Evolutionary conservation across 2,888 invertebrate genomes (phyloP).

Genomic region (Timema cristinae): DNA sequence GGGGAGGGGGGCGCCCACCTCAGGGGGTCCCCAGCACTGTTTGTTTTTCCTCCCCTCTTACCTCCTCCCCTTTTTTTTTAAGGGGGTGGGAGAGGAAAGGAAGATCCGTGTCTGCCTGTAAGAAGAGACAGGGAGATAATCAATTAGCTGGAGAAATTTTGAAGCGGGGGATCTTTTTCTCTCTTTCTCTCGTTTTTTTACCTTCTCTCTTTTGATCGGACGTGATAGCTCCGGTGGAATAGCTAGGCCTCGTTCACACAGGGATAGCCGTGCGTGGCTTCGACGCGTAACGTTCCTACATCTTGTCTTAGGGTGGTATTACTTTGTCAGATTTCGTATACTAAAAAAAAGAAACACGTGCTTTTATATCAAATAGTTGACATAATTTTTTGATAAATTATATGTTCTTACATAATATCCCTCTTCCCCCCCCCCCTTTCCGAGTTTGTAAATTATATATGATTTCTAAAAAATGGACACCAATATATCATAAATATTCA

Average conservation of each 20-base stretch:
- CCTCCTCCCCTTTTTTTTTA: conserved; percentile 2
- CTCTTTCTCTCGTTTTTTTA: neutral
- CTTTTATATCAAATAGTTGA: too few relatives aligned
- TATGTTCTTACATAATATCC: too few relatives aligned
- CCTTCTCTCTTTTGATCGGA: neutral
- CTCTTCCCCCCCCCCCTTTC: too few relatives aligned
- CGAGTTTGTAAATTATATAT: too few relatives aligned
- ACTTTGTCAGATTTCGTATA: too few relatives aligned
- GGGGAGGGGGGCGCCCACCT: conserved; percentile 26
- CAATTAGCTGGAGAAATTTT: conserved; percentile 12
- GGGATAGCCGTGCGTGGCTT: neutral
- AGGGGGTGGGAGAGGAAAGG: neutral
- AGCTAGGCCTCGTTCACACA: neutral
- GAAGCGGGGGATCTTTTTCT: neutral
- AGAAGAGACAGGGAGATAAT: conserved; percentile 10
- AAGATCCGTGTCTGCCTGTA: conserved; percentile 7
- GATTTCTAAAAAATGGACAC: too few relatives aligned
- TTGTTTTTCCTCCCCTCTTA: conserved; percentile 30
- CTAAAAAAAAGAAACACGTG: too few relatives aligned
- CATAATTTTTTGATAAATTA: too few relatives aligned
- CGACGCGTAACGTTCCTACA: too few relatives aligned
- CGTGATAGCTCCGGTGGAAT: neutral
- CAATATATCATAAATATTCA: too few relatives aligned
- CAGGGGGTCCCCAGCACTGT: conserved; percentile 28
- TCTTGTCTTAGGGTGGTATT: too few relatives aligned